phyloP scores from a whole-genome alignment of 2,888 invertebrate genomes.

The Fragum fragum region DNA sequence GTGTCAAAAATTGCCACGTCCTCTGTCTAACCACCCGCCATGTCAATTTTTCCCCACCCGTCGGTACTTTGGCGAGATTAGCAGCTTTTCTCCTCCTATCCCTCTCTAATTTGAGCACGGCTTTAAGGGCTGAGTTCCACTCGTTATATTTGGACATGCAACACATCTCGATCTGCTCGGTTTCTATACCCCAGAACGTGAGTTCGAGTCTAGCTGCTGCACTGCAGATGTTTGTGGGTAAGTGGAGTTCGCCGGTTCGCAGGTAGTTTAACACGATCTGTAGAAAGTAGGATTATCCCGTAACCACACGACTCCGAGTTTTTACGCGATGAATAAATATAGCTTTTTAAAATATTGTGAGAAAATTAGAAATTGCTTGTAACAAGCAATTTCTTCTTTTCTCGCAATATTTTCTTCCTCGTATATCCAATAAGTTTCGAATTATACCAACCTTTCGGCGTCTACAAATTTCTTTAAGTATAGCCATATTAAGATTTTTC shows the following conservation, averaged over 20 bases:
- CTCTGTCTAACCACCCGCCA: background rate
- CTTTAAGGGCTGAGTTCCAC: conserved; percentile 17
- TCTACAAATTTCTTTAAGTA: no score
- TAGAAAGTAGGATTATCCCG: no score
- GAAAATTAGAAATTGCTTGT: no score
- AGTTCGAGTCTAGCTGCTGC: conserved; percentile 15
- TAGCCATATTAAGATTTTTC: no score
- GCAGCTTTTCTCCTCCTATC: conserved; percentile 6
- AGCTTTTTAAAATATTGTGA: no score
- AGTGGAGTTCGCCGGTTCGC: conserved; percentile 6
- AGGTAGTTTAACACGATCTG: conserved; percentile 17
- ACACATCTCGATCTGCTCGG: conserved; percentile 15
- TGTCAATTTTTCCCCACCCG: background rate
- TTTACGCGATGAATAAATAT: no score
- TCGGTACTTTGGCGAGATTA: background rate
- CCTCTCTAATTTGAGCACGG: conserved; percentile 7
- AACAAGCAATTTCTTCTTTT: no score
- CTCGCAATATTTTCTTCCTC: no score
- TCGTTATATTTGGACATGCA: conserved; percentile 25
- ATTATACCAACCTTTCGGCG: no score
- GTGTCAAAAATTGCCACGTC: conserved; percentile 8
- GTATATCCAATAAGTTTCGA: no score
- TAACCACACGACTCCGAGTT: no score
- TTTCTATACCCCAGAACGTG: conserved; percentile 21
- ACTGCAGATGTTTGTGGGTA: conserved; percentile 7